Percentiles rank a stretch among this genome's conserved stretches.
Conservation (phyloP, 2,888 invertebrate genomes). For the Willowsia nigromaculata region DNA sequence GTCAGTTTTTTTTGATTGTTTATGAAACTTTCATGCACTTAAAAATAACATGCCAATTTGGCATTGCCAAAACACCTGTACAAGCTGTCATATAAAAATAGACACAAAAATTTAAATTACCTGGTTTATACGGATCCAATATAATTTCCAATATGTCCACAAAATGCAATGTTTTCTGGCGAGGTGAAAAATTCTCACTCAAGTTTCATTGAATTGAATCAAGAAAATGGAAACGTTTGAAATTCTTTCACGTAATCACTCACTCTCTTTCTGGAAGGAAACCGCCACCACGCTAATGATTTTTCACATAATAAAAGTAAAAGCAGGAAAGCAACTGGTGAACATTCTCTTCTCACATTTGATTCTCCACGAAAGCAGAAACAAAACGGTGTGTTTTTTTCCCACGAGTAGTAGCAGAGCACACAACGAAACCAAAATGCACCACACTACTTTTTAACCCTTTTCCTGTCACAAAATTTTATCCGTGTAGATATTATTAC, state of each 20-base stretch:
- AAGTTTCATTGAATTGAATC: background rate
- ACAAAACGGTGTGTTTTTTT: background rate
- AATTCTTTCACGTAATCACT: background rate
- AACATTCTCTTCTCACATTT: background rate
- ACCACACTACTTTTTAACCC: background rate
- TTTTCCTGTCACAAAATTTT: background rate
- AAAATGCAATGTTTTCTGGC: no score
- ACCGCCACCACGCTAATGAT: background rate
- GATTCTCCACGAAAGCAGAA: no score
- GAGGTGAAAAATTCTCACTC: no score
- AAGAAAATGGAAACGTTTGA: background rate
- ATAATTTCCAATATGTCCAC: no score
- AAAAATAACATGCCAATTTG: background rate
- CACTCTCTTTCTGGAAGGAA: background rate
- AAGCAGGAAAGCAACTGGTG: background rate
- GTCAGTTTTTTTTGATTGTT: background rate
- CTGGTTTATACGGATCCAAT: no score
- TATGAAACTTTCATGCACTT: background rate
- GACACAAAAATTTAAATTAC: no score
- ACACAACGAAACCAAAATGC: background rate
- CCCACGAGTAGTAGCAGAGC: no score
- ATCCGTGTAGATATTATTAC: background rate
- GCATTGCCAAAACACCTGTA: background rate
- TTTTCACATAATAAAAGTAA: background rate
- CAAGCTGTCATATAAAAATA: no score